Percentiles rank a stretch among this genome's conserved stretches.
phyloP scores from a whole-genome alignment of 2,888 invertebrate species.

The Hydraecia micacea region DNA sequence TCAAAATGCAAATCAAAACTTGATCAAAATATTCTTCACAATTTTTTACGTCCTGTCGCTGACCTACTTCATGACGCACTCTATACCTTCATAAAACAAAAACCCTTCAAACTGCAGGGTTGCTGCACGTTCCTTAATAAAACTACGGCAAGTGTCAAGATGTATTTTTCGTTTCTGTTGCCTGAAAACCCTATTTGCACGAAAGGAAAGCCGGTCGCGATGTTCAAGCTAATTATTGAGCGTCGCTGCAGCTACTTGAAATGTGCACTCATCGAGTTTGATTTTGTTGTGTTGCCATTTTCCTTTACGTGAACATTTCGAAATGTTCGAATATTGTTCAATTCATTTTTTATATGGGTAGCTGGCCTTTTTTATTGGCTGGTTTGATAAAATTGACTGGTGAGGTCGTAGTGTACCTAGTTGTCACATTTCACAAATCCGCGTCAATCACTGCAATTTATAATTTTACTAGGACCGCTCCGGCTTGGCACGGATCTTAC shows the following conservation, averaged over 20 bases:
- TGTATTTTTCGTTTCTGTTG: constrained; percentile 12
- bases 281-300: constrained; percentile 18
- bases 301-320: constrained; percentile 1
- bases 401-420: too few relatives aligned
- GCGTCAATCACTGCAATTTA: too few relatives aligned
- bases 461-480: too few relatives aligned
- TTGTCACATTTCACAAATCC: background rate
- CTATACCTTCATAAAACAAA: constrained; percentile 2
- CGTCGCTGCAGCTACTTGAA: constrained; percentile 16
- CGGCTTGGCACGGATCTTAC: too few relatives aligned
- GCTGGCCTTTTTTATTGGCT: background rate
- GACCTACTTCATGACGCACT: background rate
- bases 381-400: background rate
- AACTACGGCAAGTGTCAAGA: background rate
- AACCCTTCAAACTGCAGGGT: background rate
- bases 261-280: constrained; percentile 17
- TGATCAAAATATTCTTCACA: background rate
- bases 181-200: constrained; percentile 30
- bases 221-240: constrained; percentile 48
- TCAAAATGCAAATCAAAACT: background rate
- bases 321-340: background rate
- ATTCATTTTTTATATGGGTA: background rate
- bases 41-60: background rate
- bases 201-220: constrained; percentile 17
- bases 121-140: background rate